These are phyloP conservation scores for Caenorhabditis latens DNA, from an alignment of 1,140 invertebrate species.

Conservation along the genomic window DNA sequence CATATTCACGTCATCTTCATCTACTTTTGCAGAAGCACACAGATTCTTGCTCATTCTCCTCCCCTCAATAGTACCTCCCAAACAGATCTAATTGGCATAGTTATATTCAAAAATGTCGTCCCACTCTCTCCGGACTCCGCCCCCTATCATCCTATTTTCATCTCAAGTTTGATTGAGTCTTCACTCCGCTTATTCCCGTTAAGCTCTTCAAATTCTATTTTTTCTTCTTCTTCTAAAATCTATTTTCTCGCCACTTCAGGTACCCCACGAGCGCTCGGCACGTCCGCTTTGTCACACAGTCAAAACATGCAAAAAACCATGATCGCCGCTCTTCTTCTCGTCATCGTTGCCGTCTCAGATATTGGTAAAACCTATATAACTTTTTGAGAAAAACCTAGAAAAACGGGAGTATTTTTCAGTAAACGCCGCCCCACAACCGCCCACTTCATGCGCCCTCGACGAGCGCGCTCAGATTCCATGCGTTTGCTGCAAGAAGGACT, in stretches of 20 bases:
- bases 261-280: conserved; percentile 30
- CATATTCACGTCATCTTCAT: neutral
- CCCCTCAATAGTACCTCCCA: neutral
- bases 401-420: too few species aligned
- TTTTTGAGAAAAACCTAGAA: too few species aligned
- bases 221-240: neutral
- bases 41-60: neutral
- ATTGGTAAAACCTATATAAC: too few species aligned
- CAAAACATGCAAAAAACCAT: conserved; percentile 21
- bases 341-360: conserved; percentile 53
- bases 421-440: conserved; percentile 23
- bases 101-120: conserved; percentile 4
- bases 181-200: neutral
- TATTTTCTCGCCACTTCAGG: conserved; percentile 11
- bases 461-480: conserved; percentile 69
- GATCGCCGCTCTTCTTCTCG: conserved; percentile 35
- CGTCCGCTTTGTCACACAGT: conserved; percentile 17
- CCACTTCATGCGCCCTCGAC: conserved; percentile 64
- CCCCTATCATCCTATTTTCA: conserved; percentile 8
- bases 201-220: neutral
- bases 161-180: neutral
- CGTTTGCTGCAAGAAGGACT: conserved; percentile 77
- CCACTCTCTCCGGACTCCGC: neutral
- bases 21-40: neutral
- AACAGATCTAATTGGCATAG: conserved; percentile 17